These are phyloP conservation scores for Zaprionus bogoriensis DNA, from an alignment of 2,888 invertebrate genomes.

Conservation along the genomic window DNA sequence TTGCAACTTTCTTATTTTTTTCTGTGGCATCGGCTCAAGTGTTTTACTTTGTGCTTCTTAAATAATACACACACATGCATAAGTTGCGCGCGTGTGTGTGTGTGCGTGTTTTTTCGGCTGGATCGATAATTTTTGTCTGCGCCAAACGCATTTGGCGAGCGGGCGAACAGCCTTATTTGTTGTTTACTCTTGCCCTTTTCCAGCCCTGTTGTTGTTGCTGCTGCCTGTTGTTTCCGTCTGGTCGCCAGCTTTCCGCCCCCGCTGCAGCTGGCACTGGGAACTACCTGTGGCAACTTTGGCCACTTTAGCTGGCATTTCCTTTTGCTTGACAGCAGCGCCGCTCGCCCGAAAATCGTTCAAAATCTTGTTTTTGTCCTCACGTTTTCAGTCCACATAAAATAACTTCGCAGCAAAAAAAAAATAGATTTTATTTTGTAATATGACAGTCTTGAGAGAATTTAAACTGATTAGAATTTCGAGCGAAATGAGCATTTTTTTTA, in stretches of 20 bases:
- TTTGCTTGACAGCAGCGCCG: background rate
- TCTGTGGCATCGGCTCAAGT: slow-evolving; percentile 55
- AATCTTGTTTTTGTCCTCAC: too few species aligned
- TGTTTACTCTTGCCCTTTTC: background rate
- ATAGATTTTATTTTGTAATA: too few species aligned
- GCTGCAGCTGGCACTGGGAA: slow-evolving; percentile 28
- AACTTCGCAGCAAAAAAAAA: too few species aligned
- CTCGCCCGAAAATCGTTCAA: too few species aligned
- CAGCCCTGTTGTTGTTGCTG: slow-evolving; percentile 15
- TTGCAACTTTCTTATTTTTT: slow-evolving; percentile 1
- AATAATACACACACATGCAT: slow-evolving; percentile 36
- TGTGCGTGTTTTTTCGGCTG: slow-evolving; percentile 51
- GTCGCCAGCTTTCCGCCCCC: slow-evolving; percentile 12
- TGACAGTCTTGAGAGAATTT: too few species aligned
- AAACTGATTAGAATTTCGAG: too few species aligned
- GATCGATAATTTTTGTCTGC: slow-evolving; percentile 77
- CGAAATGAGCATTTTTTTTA: too few species aligned
- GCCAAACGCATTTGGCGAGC: slow-evolving; percentile 57
- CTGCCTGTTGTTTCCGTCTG: slow-evolving; percentile 25
- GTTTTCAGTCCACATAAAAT: too few species aligned
- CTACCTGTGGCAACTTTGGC: slow-evolving; percentile 37
- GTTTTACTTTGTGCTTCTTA: slow-evolving; percentile 71
- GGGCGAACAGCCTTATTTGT: background rate
- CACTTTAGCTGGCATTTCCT: slow-evolving; percentile 10
- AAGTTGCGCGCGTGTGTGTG: slow-evolving; percentile 19